Evolutionary conservation across 2,797 vertebrate species (phyloP), one percentile per base, ranked within the genome.

Genomic region (Melanotaenia maccullochi): DNA sequence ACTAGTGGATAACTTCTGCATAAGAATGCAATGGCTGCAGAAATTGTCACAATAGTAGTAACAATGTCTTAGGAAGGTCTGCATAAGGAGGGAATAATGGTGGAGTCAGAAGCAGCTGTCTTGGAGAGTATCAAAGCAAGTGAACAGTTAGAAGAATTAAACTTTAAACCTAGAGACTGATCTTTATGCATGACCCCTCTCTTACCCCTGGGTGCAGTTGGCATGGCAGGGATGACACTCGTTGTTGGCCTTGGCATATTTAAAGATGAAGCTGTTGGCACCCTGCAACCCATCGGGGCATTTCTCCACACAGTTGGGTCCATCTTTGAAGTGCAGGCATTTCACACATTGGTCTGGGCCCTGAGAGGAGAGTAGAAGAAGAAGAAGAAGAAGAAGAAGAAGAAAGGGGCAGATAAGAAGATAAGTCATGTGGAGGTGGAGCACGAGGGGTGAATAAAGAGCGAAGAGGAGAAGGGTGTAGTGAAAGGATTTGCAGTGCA

Each of bases 151-250:
- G 81, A 75, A 81, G 49, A 56, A 61, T 55, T 3, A 20, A 57
- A 63, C 65, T 66, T 44, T 28, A 35, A 13, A 63, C 35, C 40
- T 28, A 59, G 71, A 33, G 65, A 28, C 60, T 55, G 2, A 32
- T 73, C 36, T 81, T 28, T 8, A 56, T 33, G 65, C 7, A 70
- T 44, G 65, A 25, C 14, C 28, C 9, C 9, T 28, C 18, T 71
- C 97, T 95, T 93, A 99, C 97, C 97, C 97, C 80, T 99, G 97
- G 51, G 96, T 97, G 91, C 97, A 99, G 94, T 99, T 99, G 22
- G 95, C 94, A 24, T 99, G 97, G 80, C 97, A 99, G 0, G 97
- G 97, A 30, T 96, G 97, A 76, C 97, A 99, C 87, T 98, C 97
- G 44, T 94, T 96, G 85, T 98, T 97, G 88, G 95, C 95, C 84